phyloP scores from a whole-genome alignment of 2,113 vertebrate species.

The Sapajus apella region DNA sequence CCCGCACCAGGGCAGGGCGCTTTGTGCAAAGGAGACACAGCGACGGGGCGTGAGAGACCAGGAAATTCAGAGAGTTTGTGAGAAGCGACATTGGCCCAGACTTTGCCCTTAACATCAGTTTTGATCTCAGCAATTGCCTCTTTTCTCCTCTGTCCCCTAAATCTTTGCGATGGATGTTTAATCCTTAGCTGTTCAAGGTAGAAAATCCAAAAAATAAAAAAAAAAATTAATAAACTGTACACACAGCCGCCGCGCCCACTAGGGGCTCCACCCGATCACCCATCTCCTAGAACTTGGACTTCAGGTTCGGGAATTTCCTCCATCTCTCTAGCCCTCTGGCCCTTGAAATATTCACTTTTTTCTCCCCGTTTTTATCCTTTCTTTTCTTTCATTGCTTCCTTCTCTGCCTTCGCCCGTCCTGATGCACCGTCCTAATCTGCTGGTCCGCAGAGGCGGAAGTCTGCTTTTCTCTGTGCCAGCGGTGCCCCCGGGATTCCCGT shows the following conservation, averaged over 20 bases:
- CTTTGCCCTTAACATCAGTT: background rate
- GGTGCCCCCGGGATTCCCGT: slow-evolving; percentile 19
- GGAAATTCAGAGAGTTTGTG: background rate
- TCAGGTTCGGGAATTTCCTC: background rate
- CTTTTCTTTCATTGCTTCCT: background rate
- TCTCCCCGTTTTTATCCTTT: background rate
- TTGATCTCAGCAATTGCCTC: background rate
- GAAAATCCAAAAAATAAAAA: background rate
- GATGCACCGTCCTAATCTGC: background rate
- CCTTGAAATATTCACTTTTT: background rate
- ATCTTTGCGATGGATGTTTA: background rate
- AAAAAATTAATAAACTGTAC: background rate
- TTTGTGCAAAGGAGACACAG: background rate
- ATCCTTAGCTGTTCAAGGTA: background rate
- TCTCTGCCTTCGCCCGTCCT: background rate
- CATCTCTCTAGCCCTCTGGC: background rate
- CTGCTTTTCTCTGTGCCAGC: slow-evolving; percentile 43
- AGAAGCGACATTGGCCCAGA: background rate
- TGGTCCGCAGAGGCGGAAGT: slow-evolving; percentile 43
- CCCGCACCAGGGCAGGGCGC: background rate
- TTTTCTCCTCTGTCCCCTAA: background rate
- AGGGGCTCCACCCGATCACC: background rate
- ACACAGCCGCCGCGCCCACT: background rate
- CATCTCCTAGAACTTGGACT: background rate
- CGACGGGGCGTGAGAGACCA: fast-evolving